Evolutionary conservation across 2,888 invertebrate genomes (phyloP).

Genomic region (Drosophila neonasuta): DNA sequence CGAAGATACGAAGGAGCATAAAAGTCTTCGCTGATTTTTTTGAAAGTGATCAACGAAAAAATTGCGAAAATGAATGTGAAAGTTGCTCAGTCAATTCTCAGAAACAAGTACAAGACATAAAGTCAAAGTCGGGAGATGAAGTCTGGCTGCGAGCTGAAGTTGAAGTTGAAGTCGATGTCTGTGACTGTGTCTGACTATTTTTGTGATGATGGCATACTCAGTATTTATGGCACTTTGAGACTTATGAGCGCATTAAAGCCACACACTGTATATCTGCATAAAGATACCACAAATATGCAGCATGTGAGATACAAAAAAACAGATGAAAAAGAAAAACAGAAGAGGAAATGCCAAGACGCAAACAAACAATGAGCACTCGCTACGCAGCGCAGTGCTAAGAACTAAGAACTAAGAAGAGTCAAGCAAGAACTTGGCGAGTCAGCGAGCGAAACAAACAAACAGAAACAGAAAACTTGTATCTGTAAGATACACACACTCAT

Average conservation of each 20-base stretch:
- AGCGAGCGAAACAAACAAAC: conserved; percentile 61
- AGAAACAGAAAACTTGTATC: conserved; percentile 63
- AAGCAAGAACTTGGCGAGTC: conserved; percentile 53
- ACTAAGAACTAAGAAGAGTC: conserved; percentile 14
- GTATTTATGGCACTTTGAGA: conserved; percentile 33
- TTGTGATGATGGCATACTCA: conserved; percentile 21
- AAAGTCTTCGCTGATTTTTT: conserved; percentile 9
- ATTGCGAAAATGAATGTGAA: conserved; percentile 69
- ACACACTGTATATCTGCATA: conserved; percentile 40
- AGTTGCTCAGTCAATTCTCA: conserved; percentile 48
- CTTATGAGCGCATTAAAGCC: conserved; percentile 26
- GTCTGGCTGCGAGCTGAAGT: neutral
- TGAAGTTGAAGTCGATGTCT: neutral
- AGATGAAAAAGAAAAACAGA: too few relatives aligned
- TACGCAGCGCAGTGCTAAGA: conserved; percentile 33
- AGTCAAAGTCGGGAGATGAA: conserved; percentile 1
- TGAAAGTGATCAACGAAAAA: conserved; percentile 63
- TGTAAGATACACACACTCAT: conserved; percentile 56
- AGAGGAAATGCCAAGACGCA: conserved; percentile 67
- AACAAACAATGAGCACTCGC: conserved; percentile 52
- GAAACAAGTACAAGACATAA: conserved; percentile 20
- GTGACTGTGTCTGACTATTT: conserved; percentile 2
- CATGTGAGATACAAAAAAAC: conserved; percentile 1
- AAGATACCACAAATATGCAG: conserved; percentile 50
- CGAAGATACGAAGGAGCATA: neutral